Evolutionary conservation across 2,797 vertebrate species (phyloP), one percentile per base, ranked within the genome.

Genomic region (Echiichthys vipera): DNA sequence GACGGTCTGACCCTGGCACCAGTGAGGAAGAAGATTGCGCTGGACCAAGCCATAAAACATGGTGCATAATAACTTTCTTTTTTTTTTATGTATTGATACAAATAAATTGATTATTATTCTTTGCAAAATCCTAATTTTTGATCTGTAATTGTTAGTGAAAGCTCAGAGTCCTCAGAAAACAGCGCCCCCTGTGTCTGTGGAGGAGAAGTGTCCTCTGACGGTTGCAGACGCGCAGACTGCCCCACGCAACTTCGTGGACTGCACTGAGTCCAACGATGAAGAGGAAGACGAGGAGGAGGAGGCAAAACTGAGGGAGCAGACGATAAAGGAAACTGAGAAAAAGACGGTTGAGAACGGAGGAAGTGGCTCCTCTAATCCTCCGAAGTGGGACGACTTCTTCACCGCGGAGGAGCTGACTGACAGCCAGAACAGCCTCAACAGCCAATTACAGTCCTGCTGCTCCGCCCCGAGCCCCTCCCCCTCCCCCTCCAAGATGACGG

Each of bases 231-330:
- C 68, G 0, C 54, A 71, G 17, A 36, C 72, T 15, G 81, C 47
- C 1, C 27, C 59, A 0, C 59, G 58, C 37, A 94, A 97, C 88
- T 99, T 94, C 0, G 1, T 96, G 61, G 98, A 99, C 65, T 99
- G 98, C 78, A 97, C 97, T 0, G 98, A 99, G 90, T 99, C 97
- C 56, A 99, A 99, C 27, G 96, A 95, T 22, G 98, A 98, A n/a
- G 95, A 95, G 0, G 95, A 95, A 0, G 95, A 95, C 0, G 90
- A 90, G 0, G 89, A 89, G 0, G 93, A 93, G 0, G 89, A 94
- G 0, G 80, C n/a, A 42, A 58, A 37, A 20, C 7, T 4, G 22
- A 9, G 0, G 10, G 29, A 45, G 9, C 62, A 45, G n/a, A n/a
- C n/a, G 2, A 32, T 7, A 2, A 13, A 37, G 20, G 50, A 71